Conservation (phyloP, 2,888 invertebrate species). For the Sabellastarte sp. region DNA sequence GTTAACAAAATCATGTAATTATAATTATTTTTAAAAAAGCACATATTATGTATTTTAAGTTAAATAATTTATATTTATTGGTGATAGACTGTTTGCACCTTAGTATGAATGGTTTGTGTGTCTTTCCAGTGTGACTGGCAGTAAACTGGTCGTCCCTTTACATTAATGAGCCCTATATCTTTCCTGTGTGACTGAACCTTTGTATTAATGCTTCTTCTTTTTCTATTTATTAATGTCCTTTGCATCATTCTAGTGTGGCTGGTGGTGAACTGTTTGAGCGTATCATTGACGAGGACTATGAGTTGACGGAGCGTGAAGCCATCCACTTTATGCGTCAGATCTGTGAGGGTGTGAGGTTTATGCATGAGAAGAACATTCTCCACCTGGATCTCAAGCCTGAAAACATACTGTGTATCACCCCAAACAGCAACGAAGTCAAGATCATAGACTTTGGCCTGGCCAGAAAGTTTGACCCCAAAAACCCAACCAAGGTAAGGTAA, state of each 20-base stretch:
- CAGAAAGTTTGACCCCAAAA: conserved; percentile 84
- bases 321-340: conserved; percentile 97
- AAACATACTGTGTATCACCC: conserved; percentile 93
- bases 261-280: conserved; percentile 98
- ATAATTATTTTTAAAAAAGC: too few relatives aligned
- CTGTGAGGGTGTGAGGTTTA: conserved; percentile 85
- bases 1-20: too few relatives aligned
- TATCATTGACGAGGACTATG: conserved; percentile 96
- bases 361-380: conserved; percentile 89
- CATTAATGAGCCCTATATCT: too few relatives aligned
- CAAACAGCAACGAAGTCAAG: conserved; percentile 94
- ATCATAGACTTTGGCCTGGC: conserved; percentile 97
- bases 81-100: too few relatives aligned
- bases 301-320: conserved; percentile 92
- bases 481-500: conserved; percentile 69
- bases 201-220: too few relatives aligned
- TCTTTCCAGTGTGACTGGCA: too few relatives aligned
- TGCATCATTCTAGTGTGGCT: conserved; percentile 94
- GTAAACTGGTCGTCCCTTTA: too few relatives aligned
- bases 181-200: too few relatives aligned
- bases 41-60: too few relatives aligned
- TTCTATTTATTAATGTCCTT: too few relatives aligned
- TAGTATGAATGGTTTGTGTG: too few relatives aligned
- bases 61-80: too few relatives aligned
- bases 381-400: conserved; percentile 99